phyloP scores from a whole-genome alignment of 2,888 invertebrate species.

The Metalampra italica region DNA sequence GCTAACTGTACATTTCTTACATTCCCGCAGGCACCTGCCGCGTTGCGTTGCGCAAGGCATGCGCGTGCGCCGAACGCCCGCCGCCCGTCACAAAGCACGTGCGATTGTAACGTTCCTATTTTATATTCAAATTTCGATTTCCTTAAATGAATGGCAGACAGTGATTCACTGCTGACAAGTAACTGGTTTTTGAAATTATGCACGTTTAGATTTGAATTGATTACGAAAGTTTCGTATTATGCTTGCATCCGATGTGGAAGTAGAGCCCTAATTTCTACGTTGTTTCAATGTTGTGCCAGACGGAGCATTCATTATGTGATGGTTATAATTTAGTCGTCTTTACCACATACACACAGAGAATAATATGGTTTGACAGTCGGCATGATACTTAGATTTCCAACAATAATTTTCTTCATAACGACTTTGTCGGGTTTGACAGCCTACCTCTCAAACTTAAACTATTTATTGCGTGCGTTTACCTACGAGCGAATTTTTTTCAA shows the following conservation, averaged over 20 bases:
- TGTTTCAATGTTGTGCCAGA: too few relatives aligned
- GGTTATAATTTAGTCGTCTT: too few relatives aligned
- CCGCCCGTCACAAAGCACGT: slow-evolving; percentile 30
- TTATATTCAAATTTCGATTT: slow-evolving; percentile 35
- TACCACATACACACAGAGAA: too few relatives aligned
- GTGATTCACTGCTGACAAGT: slow-evolving; percentile 38
- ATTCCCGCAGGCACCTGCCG: slow-evolving; percentile 47
- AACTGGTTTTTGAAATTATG: slow-evolving; percentile 17
- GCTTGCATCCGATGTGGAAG: not conserved
- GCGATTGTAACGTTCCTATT: slow-evolving; percentile 33
- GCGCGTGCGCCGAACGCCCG: slow-evolving; percentile 16
- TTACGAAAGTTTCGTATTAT: slow-evolving; percentile 2
- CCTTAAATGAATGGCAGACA: slow-evolving; percentile 28
- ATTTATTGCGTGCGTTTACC: too few relatives aligned
- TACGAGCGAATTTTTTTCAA: too few relatives aligned
- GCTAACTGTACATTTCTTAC: slow-evolving; percentile 5
- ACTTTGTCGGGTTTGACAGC: too few relatives aligned
- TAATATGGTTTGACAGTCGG: too few relatives aligned
- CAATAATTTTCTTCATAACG: too few relatives aligned
- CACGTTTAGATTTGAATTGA: not conserved
- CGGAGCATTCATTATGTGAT: too few relatives aligned
- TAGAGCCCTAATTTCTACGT: too few relatives aligned
- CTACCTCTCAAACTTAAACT: too few relatives aligned
- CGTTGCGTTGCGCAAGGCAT: slow-evolving; percentile 25
- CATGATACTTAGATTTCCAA: too few relatives aligned